Evolutionary conservation across 2,888 invertebrate genomes (phyloP), one percentile per base, ranked within the genome.

Genomic region (Epinotia demarniana): DNA sequence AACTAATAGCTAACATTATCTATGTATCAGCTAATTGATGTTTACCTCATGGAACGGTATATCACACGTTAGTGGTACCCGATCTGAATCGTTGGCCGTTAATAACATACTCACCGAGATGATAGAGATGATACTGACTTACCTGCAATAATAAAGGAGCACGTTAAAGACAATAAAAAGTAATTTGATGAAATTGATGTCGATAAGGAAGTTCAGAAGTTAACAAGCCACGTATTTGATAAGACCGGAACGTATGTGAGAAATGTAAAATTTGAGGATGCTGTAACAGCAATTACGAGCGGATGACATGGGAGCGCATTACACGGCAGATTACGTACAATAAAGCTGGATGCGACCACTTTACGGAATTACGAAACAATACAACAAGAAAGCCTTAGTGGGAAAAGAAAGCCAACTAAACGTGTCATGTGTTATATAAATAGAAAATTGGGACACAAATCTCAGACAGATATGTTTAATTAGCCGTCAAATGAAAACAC

Each of bases 21-120:
- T 90, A 86, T 88, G 85, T 87, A 93, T 92, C 93, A 87, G 85
- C 86, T 93, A 94, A 94, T 93, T 93, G 92, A 86, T 87, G 90
- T 92, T 92, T 90, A 89, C 91, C 84, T 87, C 91, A 92, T 83
- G 84, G 81, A 53, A 53, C 81, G 83, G 82, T 83, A 77, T 81
- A 78, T 73, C 76, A 73, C 75, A 68, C n/a, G 23, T 66, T 70
- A 79, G 72, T 72, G 72, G 63, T 72, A 74, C 58, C 60, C 62
- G 70, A 77, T 72, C 70, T 77, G 67, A 71, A 72, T 79, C 78
- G 75, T 71, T 75, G 78, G 71, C 74, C 77, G 69, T 66, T 77
- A 76, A 81, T 81, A 78, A 80, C 55, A 74, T 81, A 88, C 91
- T 89, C 83, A 88, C 89, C 84, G 79, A 83, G 80, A 80, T 67